A percentile compares a stretch with the other conserved stretches of the same genome.
Conservation (phyloP, 2,113 vertebrate genomes). For the Labrus mixtus region DNA sequence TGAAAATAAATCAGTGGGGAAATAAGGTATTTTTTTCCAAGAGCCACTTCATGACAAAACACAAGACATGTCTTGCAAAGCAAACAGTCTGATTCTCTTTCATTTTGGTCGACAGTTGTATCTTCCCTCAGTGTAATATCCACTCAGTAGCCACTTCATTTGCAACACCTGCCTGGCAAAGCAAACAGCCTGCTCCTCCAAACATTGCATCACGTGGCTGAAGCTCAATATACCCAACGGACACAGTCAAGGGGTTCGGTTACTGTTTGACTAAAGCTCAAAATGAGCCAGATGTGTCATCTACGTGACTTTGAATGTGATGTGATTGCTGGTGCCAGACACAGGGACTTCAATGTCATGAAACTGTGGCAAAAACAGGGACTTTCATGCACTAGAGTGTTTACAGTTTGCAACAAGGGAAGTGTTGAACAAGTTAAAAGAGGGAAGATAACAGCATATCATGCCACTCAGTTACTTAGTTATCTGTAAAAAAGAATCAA, state of each 20-base stretch:
- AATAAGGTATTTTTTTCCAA: not conserved
- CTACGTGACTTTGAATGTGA: conserved; percentile 26
- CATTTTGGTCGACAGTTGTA: not conserved
- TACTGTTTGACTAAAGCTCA: conserved; percentile 31
- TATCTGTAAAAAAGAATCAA: no score
- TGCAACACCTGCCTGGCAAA: conserved; percentile 37
- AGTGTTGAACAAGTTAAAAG: conserved; percentile 1
- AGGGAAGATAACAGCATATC: not conserved
- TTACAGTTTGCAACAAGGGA: not conserved
- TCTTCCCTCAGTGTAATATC: conserved; percentile 20
- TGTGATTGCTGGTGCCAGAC: conserved; percentile 19
- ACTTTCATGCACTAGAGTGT: not conserved
- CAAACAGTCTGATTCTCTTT: conserved; percentile 14
- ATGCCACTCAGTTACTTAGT: not conserved
- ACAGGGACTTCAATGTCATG: not conserved
- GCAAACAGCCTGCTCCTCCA: conserved; percentile 38
- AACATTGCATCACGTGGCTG: conserved; percentile 25
- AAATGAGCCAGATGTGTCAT: conserved; percentile 47
- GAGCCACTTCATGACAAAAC: not conserved
- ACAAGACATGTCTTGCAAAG: not conserved
- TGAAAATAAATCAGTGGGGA: not conserved
- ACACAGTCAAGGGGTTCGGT: conserved; percentile 34
- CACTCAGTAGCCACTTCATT: conserved; percentile 52
- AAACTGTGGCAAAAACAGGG: not conserved
- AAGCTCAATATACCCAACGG: conserved; percentile 17